These are phyloP conservation scores for Alosa alosa DNA, from an alignment of 2,113 vertebrate species.

Conservation along the genomic window DNA sequence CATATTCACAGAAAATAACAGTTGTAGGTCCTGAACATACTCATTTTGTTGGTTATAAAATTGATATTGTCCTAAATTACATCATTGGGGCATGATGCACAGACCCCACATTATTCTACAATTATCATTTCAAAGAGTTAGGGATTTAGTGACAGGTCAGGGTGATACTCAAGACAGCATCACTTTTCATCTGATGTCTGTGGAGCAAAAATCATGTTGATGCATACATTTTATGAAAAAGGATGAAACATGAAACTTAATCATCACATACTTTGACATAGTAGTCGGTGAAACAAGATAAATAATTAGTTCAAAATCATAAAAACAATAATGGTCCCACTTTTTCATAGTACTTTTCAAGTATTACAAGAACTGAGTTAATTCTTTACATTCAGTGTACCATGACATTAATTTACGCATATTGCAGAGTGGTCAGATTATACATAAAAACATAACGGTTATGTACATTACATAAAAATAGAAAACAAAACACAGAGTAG, in stretches of 20 bases:
- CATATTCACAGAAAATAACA: too few species aligned
- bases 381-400: too few species aligned
- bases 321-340: too few species aligned
- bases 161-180: not conserved
- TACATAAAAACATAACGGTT: not conserved
- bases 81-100: not conserved
- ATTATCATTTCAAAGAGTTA: not conserved
- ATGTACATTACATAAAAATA: not conserved
- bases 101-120: not conserved
- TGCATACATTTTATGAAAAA: not conserved
- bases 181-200: not conserved
- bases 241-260: not conserved
- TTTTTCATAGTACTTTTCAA: not conserved
- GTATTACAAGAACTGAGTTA: not conserved
- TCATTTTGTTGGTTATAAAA: not conserved
- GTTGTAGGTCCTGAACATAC: too few species aligned
- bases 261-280: not conserved
- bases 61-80: not conserved
- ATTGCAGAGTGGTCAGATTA: not conserved
- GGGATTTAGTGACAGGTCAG: not conserved
- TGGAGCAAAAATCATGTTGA: not conserved
- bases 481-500: not conserved
- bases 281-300: not conserved
- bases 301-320: too few species aligned
- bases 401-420: not conserved